These are phyloP conservation scores for Agrilus mali DNA, from an alignment of 2,888 invertebrate genomes.

Conservation along the genomic window DNA sequence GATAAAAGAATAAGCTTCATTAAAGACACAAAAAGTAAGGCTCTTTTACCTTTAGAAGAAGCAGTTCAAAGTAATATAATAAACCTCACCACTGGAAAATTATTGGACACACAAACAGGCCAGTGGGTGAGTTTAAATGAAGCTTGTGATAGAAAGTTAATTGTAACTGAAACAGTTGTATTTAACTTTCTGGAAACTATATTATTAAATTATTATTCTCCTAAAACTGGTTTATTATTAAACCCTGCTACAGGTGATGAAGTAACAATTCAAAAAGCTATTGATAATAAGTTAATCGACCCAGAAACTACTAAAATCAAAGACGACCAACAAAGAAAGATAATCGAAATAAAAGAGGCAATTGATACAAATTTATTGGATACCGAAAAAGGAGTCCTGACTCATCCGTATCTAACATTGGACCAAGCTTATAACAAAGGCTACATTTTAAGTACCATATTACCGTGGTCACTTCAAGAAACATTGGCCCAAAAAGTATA, in stretches of 20 bases:
- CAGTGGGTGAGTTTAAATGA: slow-evolving; percentile 55
- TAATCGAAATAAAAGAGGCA: slow-evolving; percentile 57
- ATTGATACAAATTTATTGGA: slow-evolving; percentile 58
- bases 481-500: slow-evolving; percentile 71
- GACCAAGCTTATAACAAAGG: slow-evolving; percentile 73
- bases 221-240: slow-evolving; percentile 59
- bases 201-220: slow-evolving; percentile 63
- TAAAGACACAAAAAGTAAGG: slow-evolving; percentile 60
- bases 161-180: slow-evolving; percentile 54
- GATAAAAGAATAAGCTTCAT: slow-evolving; percentile 72
- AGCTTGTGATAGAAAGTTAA: slow-evolving; percentile 55
- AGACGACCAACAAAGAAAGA: slow-evolving; percentile 54
- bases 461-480: slow-evolving; percentile 74
- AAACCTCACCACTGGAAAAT: slow-evolving; percentile 54
- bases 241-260: slow-evolving; percentile 65
- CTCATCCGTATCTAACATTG: slow-evolving; percentile 55
- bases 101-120: slow-evolving; percentile 60
- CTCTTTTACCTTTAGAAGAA: slow-evolving; percentile 60
- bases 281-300: slow-evolving; percentile 59
- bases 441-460: slow-evolving; percentile 62
- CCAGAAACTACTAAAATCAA: slow-evolving; percentile 58
- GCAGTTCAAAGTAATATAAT: slow-evolving; percentile 59
- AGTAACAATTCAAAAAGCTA: slow-evolving; percentile 63
- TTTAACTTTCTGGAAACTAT: slow-evolving; percentile 63
- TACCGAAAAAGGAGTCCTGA: slow-evolving; percentile 53